phyloP scores from a whole-genome alignment of 2,888 invertebrate species.

The Clepsis dumicolana region DNA sequence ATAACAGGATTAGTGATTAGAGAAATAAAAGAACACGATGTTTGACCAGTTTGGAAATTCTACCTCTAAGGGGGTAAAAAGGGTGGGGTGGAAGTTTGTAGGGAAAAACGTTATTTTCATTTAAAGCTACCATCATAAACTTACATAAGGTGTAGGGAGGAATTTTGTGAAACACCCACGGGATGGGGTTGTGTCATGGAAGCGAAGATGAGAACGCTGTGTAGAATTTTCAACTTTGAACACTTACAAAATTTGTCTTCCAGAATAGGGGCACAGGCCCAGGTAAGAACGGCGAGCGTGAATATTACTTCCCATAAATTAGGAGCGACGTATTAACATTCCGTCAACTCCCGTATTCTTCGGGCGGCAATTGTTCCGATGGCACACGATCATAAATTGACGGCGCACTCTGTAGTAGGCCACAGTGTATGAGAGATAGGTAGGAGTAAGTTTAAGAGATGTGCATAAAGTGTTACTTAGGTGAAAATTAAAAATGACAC shows the following conservation, averaged over 20 bases:
- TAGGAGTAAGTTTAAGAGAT: neutral
- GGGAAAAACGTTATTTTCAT: too few species aligned
- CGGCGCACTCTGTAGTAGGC: slow-evolving; percentile 38
- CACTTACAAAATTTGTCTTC: slow-evolving; percentile 24
- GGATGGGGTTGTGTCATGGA: too few species aligned
- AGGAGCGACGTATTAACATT: slow-evolving; percentile 66
- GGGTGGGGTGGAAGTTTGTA: too few species aligned
- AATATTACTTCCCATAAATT: slow-evolving; percentile 80
- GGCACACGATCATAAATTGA: slow-evolving; percentile 78
- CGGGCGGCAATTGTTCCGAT: slow-evolving; percentile 75
- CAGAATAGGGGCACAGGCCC: slow-evolving; percentile 31
- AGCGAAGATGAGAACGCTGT: neutral
- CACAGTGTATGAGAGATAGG: neutral
- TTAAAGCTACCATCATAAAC: too few species aligned
- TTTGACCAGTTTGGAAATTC: too few species aligned
- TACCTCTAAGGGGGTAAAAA: too few species aligned
- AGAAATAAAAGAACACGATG: too few species aligned
- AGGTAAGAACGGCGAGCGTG: slow-evolving; percentile 52
- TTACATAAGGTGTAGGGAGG: too few species aligned
- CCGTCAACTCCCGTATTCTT: slow-evolving; percentile 68
- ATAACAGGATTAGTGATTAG: too few species aligned
- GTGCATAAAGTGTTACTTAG: neutral
- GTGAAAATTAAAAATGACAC: neutral
- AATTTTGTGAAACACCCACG: too few species aligned
- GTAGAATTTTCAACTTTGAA: slow-evolving; percentile 10